These are phyloP conservation scores for Aplysia californica DNA, from an alignment of 1,140 invertebrate species.

Conservation along the genomic window DNA sequence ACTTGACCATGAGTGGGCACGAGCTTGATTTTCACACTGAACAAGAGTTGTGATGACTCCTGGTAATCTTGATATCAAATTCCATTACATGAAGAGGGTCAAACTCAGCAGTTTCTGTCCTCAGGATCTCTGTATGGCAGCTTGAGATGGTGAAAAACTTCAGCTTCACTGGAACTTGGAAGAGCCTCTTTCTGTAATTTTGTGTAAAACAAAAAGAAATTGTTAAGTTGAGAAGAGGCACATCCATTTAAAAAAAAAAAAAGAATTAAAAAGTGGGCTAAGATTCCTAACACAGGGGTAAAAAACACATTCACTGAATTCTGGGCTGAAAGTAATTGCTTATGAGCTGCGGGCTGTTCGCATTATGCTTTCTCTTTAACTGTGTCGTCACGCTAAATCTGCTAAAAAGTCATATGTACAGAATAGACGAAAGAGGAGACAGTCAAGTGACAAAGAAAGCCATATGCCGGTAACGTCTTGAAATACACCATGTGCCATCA, in stretches of 20 bases:
- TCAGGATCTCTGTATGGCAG: slow-evolving; percentile 48
- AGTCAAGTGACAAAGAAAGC: no score
- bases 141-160: slow-evolving; percentile 55
- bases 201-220: slow-evolving; percentile 16
- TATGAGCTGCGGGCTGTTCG: background rate
- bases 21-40: no score
- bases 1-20: no score
- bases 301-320: background rate
- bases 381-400: no score
- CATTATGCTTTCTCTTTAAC: background rate
- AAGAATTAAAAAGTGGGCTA: background rate
- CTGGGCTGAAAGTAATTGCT: background rate
- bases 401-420: no score
- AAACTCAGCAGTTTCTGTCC: slow-evolving; percentile 54
- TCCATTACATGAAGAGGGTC: background rate
- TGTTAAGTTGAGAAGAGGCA: background rate
- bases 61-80: background rate
- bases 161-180: slow-evolving; percentile 52
- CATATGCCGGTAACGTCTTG: no score
- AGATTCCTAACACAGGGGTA: background rate
- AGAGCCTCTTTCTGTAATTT: slow-evolving; percentile 45
- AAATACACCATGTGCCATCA: no score
- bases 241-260: background rate
- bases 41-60: background rate
- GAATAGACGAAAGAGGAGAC: no score